phyloP scores from a whole-genome alignment of 2,888 invertebrate species.

The Ormia ochracea region DNA sequence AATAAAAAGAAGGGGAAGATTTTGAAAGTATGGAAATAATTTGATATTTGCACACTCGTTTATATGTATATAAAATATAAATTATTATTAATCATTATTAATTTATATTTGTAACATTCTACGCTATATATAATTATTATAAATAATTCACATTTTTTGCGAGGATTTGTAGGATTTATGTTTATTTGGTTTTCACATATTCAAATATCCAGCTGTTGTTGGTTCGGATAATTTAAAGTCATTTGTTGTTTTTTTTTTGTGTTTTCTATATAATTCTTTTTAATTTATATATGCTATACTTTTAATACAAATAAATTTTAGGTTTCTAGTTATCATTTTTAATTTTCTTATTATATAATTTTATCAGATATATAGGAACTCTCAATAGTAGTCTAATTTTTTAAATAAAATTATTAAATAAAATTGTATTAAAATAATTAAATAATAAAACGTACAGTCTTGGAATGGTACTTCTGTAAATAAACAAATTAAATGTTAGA shows the following conservation, averaged over 20 bases:
- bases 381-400: slow-evolving; percentile 54
- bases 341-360: slow-evolving; percentile 47
- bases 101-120: slow-evolving; percentile 28
- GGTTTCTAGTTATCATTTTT: slow-evolving; percentile 39
- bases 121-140: slow-evolving; percentile 32
- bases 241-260: slow-evolving; percentile 5
- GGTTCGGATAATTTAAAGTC: slow-evolving; percentile 12
- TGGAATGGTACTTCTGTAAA: slow-evolving; percentile 45
- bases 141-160: slow-evolving; percentile 62
- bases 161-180: slow-evolving; percentile 58
- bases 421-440: slow-evolving; percentile 21
- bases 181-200: slow-evolving; percentile 44
- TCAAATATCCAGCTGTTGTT: slow-evolving; percentile 7
- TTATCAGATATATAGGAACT: slow-evolving; percentile 58
- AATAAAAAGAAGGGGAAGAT: no score
- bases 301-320: slow-evolving; percentile 36
- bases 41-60: neutral
- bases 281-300: neutral
- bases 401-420: no score
- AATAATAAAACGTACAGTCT: slow-evolving; percentile 49
- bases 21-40: neutral
- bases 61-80: neutral
- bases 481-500: slow-evolving; percentile 24
- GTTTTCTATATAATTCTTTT: slow-evolving; percentile 17
- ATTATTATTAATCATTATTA: neutral